phyloP scores from a whole-genome alignment of 2,797 vertebrate genomes.

The Sebastes variabilis region DNA sequence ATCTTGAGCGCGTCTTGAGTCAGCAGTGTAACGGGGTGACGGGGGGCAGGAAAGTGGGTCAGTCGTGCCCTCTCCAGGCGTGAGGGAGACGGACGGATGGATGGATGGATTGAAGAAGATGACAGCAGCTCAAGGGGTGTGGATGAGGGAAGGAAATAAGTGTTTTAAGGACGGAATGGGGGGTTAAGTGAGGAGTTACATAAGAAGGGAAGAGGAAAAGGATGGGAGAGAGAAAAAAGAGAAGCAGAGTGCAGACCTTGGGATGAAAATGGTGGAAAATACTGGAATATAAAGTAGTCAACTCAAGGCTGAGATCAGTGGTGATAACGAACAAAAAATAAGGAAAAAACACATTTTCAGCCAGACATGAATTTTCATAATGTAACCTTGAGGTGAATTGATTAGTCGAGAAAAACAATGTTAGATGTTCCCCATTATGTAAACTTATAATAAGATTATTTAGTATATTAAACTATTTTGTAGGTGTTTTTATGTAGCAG shows the following conservation, averaged over 20 bases:
- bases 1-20: slow-evolving; percentile 66
- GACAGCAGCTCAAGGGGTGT: background rate
- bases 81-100: slow-evolving; percentile 2
- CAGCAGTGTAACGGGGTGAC: slow-evolving; percentile 54
- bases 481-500: background rate
- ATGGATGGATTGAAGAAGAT: slow-evolving; percentile 7
- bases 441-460: background rate
- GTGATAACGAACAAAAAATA: background rate
- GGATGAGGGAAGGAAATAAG: slow-evolving; percentile 16
- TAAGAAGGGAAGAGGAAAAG: slow-evolving; percentile 17
- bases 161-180: background rate
- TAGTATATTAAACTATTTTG: background rate
- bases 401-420: background rate
- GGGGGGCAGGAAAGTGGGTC: slow-evolving; percentile 61
- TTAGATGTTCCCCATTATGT: background rate
- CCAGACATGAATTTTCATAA: background rate
- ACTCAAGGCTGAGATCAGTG: background rate
- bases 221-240: background rate
- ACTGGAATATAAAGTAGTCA: background rate
- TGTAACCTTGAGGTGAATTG: background rate
- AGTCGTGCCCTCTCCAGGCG: slow-evolving; percentile 57
- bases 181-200: background rate
- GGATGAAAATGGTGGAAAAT: background rate
- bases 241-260: background rate
- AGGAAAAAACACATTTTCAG: background rate